phyloP scores from a whole-genome alignment of 2,888 invertebrate species.

The Balanococcus diminutus region DNA sequence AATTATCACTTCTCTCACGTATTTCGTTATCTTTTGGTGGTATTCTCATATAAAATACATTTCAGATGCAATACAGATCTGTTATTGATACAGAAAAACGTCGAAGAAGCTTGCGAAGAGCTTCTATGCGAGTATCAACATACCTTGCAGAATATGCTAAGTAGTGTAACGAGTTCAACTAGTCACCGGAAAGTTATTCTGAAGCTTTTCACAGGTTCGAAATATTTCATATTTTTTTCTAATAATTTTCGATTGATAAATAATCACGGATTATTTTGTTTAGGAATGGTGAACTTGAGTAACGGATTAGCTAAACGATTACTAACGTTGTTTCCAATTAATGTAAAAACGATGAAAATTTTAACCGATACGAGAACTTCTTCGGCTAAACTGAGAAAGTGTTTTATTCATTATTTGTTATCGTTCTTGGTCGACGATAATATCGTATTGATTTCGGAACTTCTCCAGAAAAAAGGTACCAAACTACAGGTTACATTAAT shows the following conservation, averaged over 20 bases:
- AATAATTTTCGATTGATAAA: too few relatives aligned
- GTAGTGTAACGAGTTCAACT: neutral
- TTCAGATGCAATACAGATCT: constrained; percentile 15
- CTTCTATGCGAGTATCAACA: constrained; percentile 28
- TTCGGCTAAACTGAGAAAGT: neutral
- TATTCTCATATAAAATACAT: too few relatives aligned
- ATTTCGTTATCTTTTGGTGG: too few relatives aligned
- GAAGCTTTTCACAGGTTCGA: constrained; percentile 40
- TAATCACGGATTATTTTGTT: neutral
- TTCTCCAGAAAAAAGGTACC: constrained; percentile 39
- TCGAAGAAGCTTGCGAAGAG: constrained; percentile 44
- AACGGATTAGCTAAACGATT: constrained; percentile 33
- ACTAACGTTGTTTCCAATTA: constrained; percentile 34
- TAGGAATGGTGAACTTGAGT: constrained; percentile 46
- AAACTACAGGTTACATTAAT: neutral
- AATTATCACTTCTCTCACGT: neutral
- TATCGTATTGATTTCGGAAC: constrained; percentile 22
- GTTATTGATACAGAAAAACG: constrained; percentile 41
- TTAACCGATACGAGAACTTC: constrained; percentile 23
- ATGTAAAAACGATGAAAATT: neutral
- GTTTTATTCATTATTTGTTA: constrained; percentile 45
- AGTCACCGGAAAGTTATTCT: constrained; percentile 37
- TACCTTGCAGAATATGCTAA: constrained; percentile 42
- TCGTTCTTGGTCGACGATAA: constrained; percentile 42
- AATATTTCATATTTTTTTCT: neutral